Conservation (phyloP, 2,113 vertebrate species). For the Rhinoptilus africanus region DNA sequence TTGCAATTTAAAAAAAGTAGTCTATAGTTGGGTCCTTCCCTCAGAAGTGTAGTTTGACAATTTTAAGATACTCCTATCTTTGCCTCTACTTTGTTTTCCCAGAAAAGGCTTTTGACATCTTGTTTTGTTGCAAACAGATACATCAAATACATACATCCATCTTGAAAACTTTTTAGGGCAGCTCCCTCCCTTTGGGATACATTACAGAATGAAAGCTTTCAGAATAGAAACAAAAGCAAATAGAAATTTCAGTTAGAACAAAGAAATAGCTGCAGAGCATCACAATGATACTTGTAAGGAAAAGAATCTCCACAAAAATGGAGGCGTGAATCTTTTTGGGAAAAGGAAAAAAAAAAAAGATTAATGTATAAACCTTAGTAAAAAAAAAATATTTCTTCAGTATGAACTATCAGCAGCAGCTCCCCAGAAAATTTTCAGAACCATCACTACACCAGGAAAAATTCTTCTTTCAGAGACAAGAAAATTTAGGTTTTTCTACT, state of each 20-base stretch:
- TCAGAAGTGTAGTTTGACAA: background rate
- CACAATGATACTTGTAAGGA: background rate
- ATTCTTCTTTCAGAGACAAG: background rate
- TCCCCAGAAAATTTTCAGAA: background rate
- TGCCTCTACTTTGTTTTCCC: background rate
- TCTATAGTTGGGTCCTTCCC: background rate
- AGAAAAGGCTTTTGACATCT: background rate
- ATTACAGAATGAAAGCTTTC: background rate
- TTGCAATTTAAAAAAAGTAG: background rate
- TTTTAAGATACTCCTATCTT: background rate
- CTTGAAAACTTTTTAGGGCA: background rate
- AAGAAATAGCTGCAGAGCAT: background rate
- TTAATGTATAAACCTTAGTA: fast-evolving
- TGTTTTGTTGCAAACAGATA: background rate
- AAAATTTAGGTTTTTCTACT: background rate
- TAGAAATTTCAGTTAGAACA: background rate
- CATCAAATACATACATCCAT: background rate
- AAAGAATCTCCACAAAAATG: background rate
- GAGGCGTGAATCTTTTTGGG: background rate
- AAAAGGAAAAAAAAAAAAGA: background rate
- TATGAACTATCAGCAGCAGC: background rate
- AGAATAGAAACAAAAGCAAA: background rate
- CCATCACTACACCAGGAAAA: background rate
- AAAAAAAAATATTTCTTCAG: background rate
- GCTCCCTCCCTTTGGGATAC: background rate